phyloP scores from a whole-genome alignment of 2,113 vertebrate species.

The Microcebus griseorufus region DNA sequence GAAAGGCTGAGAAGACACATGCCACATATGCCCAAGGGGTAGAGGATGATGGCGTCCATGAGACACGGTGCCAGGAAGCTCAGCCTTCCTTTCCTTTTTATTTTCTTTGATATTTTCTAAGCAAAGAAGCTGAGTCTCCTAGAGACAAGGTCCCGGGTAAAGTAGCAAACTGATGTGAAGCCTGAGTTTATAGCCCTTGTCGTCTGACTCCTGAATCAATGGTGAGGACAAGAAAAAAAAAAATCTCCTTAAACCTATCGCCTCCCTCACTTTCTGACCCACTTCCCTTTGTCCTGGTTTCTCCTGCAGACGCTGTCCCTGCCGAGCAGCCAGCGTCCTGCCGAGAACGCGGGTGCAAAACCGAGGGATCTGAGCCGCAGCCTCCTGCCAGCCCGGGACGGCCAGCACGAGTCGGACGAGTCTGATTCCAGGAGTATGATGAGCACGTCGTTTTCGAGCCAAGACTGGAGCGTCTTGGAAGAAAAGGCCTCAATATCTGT shows the following conservation, averaged over 20 bases:
- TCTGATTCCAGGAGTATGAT: background rate
- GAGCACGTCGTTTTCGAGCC: slow-evolving; percentile 23
- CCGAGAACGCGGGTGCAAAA: background rate
- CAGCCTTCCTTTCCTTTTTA: background rate
- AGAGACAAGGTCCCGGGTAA: background rate
- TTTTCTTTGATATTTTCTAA: background rate
- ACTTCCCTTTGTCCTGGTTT: background rate
- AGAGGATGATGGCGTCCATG: background rate
- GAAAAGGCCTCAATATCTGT: slow-evolving; percentile 31
- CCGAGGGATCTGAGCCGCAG: background rate
- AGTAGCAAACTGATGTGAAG: background rate
- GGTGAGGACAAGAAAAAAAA: background rate
- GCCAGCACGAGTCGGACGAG: slow-evolving; percentile 25
- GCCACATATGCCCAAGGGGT: background rate
- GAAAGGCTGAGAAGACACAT: background rate
- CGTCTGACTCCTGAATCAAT: background rate
- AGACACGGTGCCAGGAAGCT: background rate
- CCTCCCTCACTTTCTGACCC: background rate
- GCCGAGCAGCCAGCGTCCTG: background rate
- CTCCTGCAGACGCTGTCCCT: slow-evolving; percentile 60
- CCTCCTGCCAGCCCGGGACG: background rate
- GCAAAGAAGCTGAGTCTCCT: background rate
- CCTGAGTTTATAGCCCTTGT: background rate
- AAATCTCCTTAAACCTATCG: background rate
- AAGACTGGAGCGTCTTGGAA: slow-evolving; percentile 27